Evolutionary conservation across 2,113 vertebrate species (phyloP).

Genomic region (Rynchops niger): DNA sequence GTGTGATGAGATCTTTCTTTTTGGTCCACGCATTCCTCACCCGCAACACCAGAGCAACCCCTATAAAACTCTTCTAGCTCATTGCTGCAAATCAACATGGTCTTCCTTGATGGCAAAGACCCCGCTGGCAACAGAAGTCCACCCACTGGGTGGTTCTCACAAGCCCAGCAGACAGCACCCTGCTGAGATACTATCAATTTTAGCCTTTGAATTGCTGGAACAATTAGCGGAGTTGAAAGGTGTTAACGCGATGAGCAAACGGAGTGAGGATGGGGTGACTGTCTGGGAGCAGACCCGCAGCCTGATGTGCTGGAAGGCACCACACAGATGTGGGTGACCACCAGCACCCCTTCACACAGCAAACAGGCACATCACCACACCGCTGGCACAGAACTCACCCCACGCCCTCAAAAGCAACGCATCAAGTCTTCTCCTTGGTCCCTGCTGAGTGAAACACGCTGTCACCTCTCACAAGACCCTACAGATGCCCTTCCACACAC

Average conservation of each 20-base stretch:
- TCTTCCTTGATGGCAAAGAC: background rate
- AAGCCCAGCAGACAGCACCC: background rate
- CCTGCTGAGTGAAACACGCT: background rate
- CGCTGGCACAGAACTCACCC: background rate
- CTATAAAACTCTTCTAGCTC: background rate
- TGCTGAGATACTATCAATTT: background rate
- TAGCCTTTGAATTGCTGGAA: background rate
- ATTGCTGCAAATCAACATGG: background rate
- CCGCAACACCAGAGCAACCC: background rate
- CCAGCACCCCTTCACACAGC: background rate
- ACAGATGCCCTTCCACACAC: background rate
- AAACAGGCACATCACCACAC: background rate
- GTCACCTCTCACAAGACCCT: background rate
- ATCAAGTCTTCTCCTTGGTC: background rate
- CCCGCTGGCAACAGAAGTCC: background rate
- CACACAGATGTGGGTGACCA: background rate
- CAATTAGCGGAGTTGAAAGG: background rate
- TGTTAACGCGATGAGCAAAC: background rate
- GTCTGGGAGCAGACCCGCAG: background rate
- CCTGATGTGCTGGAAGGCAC: background rate
- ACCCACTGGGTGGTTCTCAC: background rate
- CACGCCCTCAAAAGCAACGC: background rate
- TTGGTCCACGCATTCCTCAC: background rate
- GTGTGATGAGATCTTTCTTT: background rate
- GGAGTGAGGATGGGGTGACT: background rate